Conservation (phyloP, 2,888 invertebrate genomes). For the Melanchra persicariae region DNA sequence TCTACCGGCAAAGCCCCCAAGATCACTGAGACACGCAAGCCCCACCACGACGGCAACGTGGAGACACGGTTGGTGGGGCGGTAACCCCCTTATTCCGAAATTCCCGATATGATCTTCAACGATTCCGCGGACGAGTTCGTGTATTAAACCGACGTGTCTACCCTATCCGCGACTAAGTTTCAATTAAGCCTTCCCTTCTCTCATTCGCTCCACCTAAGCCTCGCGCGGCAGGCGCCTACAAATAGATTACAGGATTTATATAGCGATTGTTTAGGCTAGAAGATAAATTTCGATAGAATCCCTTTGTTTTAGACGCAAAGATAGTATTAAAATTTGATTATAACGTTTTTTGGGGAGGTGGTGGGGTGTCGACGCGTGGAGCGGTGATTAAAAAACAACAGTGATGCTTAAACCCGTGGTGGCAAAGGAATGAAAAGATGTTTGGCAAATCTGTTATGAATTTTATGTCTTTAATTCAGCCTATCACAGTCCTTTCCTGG, state of each 20-base stretch:
- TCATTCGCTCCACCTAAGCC: constrained; percentile 76
- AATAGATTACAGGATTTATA: constrained; percentile 82
- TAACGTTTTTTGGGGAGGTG: constrained; percentile 44
- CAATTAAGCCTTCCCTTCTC: constrained; percentile 85
- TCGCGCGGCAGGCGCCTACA: constrained; percentile 76
- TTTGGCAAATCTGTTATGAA: too few species aligned
- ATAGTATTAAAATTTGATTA: constrained; percentile 65
- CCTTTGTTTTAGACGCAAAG: constrained; percentile 58
- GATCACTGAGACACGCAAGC: too few species aligned
- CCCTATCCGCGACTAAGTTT: constrained; percentile 82
- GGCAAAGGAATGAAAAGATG: too few species aligned
- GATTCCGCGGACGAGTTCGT: constrained; percentile 16
- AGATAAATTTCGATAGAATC: constrained; percentile 74
- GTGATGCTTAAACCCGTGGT: not conserved
- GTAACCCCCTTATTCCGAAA: not conserved
- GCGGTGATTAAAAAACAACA: constrained; percentile 38
- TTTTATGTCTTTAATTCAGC: too few species aligned
- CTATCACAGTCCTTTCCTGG: too few species aligned
- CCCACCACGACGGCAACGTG: too few species aligned
- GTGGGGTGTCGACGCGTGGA: constrained; percentile 8
- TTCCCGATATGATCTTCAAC: not conserved
- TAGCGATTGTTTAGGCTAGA: constrained; percentile 71
- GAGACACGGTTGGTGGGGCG: too few species aligned
- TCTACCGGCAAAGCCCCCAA: too few species aligned
- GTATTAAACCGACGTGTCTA: constrained; percentile 33